Base-by-base conservation (phyloP, 2,888 invertebrate genomes). In the Epinotia demarniana region DNA sequence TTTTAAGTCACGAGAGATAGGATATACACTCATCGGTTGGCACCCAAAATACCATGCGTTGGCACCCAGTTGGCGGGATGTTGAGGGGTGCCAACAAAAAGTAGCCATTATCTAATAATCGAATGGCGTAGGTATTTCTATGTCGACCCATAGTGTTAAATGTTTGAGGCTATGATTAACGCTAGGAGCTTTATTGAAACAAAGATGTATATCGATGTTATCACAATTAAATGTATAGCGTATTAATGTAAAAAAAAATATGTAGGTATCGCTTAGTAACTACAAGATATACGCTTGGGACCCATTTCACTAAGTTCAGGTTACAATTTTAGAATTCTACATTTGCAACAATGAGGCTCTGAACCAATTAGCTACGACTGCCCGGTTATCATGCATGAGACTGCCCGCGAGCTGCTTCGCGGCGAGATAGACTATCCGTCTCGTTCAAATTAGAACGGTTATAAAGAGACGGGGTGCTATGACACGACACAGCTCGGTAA, bases 171-270 rank as follows among this genome's bases (percentile, higher is more conserved):
- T 84, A 80, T 81, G 77, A 77, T 71, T 78, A 79, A 79, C 79
- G 81, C 83, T 82, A 78, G 79, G 72, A 84, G 84, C 84, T 85
- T 86, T 81, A 82, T 81, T 80, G 80, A 79, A 76, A 79, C 80
- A 82, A 81, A 78, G 33, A 76, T 73, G 69, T 77, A 63, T 80
- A 79, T 78, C 72, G 43, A 71, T 78, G 80, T 80, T 80, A 73
- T 77, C 71, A 58, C 61, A 16, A 53, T 75, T n/a, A 70, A 72
- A 75, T 75, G 63, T 77, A 72, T 75, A 77, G 60, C 43, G 23
- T 74, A 63, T 57, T 75, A 69, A 69, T 33, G 39, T 39, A 8
- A 46, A 69, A 11, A 64, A 70, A 73, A 68, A 64, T 72, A n/a
- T n/a, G n/a, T n/a, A n/a, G n/a, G 61, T 49, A 75, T 78, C 61